Conservation (phyloP, 2,797 vertebrate genomes). For the Poeciliopsis turneri region DNA sequence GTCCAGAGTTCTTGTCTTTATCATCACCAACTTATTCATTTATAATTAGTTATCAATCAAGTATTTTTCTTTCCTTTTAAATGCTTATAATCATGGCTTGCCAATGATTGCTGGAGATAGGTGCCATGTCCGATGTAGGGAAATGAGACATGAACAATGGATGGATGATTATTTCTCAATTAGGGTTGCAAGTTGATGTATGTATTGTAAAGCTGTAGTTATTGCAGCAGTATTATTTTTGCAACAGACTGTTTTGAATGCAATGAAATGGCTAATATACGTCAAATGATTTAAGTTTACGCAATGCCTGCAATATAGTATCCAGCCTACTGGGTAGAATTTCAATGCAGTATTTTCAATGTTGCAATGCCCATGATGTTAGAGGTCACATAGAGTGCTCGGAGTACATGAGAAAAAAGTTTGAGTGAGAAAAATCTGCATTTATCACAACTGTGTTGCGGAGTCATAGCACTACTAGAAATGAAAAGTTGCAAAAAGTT, state of each 20-base stretch:
- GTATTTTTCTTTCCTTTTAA: neutral
- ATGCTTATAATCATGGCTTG: neutral
- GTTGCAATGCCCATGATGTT: neutral
- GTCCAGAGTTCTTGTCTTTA: neutral
- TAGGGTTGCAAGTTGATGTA: neutral
- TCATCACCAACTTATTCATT: neutral
- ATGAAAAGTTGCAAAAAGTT: neutral
- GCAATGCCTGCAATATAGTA: neutral
- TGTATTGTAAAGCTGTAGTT: neutral
- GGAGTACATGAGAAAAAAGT: neutral
- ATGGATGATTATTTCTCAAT: neutral
- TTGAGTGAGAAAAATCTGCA: neutral
- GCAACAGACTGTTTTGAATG: neutral
- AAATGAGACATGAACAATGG: neutral
- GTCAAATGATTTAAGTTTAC: neutral
- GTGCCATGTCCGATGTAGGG: neutral
- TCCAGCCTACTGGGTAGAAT: neutral
- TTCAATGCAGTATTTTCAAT: neutral
- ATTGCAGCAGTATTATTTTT: neutral
- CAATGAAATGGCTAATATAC: neutral
- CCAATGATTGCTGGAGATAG: neutral
- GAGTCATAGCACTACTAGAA: neutral
- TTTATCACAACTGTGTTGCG: neutral
- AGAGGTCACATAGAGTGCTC: neutral
- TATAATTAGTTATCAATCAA: neutral